These are phyloP conservation scores for Alethe castanea DNA, from an alignment of 2,113 vertebrate species.

Conservation along the genomic window DNA sequence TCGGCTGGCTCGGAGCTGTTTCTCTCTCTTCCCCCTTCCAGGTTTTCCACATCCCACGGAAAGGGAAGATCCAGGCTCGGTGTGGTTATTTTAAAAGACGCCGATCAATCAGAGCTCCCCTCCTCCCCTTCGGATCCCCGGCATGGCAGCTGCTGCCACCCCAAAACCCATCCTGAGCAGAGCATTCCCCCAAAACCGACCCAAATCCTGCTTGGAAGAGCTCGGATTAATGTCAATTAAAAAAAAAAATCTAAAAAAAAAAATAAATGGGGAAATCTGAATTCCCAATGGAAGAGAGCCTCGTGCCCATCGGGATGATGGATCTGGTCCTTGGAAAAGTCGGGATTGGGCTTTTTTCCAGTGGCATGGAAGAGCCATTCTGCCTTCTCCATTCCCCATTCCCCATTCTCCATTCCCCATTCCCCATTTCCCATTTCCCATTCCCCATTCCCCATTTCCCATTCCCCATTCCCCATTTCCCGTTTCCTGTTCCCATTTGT, in stretches of 20 bases:
- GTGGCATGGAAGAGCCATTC: neutral
- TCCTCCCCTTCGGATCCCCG: neutral
- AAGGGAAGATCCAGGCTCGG: neutral
- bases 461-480: neutral
- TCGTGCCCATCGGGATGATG: fast-evolving
- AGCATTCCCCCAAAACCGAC: neutral
- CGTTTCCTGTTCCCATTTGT: too few relatives aligned
- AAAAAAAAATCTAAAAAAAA: neutral
- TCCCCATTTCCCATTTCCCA: too few relatives aligned
- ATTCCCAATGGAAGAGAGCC: fast-evolving
- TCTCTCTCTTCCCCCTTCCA: constrained; percentile 16
- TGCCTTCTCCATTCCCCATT: too few relatives aligned
- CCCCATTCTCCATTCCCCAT: too few relatives aligned
- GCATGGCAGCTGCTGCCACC: fast-evolving
- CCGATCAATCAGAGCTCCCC: neutral
- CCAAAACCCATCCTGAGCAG: neutral
- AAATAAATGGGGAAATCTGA: neutral
- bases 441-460: too few relatives aligned
- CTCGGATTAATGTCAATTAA: neutral
- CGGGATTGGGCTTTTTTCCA: neutral
- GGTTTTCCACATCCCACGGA: constrained; percentile 49
- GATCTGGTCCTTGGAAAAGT: neutral
- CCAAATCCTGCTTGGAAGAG: neutral
- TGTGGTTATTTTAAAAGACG: neutral
- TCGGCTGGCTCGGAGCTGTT: neutral